Conservation (phyloP, 2,888 invertebrate species). For the Drosophila atroscutellata region DNA sequence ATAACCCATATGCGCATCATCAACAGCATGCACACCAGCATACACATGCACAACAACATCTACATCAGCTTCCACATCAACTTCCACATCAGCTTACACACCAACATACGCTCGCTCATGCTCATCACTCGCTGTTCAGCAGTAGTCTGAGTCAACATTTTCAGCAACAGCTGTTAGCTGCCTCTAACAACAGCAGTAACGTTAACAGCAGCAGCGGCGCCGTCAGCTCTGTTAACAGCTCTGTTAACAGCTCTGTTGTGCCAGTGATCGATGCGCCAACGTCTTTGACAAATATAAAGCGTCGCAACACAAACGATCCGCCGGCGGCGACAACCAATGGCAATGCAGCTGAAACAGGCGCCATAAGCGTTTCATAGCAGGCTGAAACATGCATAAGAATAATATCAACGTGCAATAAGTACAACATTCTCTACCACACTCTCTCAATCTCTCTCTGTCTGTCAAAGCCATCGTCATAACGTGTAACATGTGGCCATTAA, state of each 20-base stretch:
- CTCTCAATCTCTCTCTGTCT: slow-evolving; percentile 20
- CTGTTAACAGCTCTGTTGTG: slow-evolving; percentile 2
- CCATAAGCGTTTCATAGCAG: slow-evolving; percentile 84
- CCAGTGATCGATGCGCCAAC: slow-evolving; percentile 39
- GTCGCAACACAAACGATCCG: slow-evolving; percentile 55
- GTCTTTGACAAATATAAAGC: slow-evolving; percentile 50
- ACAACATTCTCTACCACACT: slow-evolving; percentile 16
- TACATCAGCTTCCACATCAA: slow-evolving; percentile 19
- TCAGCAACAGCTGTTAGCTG: slow-evolving; percentile 80
- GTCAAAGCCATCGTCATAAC: slow-evolving; percentile 51
- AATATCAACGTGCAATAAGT: slow-evolving; percentile 50
- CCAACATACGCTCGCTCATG: slow-evolving; percentile 47
- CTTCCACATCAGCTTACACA: slow-evolving; percentile 8
- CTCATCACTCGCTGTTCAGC: slow-evolving; percentile 63
- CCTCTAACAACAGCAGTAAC: slow-evolving; percentile 61
- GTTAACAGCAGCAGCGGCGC: slow-evolving; percentile 70
- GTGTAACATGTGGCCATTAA: slow-evolving; percentile 57
- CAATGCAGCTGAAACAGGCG: slow-evolving; percentile 80
- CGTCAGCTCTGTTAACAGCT: slow-evolving; percentile 17
- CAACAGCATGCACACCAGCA: slow-evolving; percentile 17
- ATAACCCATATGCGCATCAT: slow-evolving; percentile 32
- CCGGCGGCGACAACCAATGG: slow-evolving; percentile 35
- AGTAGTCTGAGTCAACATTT: slow-evolving; percentile 82
- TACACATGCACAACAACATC: slow-evolving; percentile 23
- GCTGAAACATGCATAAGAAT: not conserved